A percentile compares a stretch with the other conserved stretches of the same genome.
phyloP scores from a whole-genome alignment of 2,888 invertebrate genomes.

The Lordiphosa fenestrarum region DNA sequence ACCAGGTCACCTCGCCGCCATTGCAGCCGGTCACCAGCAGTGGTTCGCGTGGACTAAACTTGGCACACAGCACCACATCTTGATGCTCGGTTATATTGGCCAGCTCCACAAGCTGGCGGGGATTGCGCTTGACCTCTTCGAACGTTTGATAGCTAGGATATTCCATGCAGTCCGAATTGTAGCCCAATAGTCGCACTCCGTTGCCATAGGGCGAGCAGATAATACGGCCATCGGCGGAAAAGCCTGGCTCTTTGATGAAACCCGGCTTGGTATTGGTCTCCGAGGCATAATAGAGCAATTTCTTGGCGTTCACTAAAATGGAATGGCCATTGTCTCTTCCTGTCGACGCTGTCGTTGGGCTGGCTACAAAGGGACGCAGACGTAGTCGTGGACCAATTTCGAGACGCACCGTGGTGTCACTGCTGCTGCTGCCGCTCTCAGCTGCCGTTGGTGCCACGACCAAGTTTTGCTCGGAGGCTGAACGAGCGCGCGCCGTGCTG shows the following conservation, averaged over 20 bases:
- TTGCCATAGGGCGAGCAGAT: conserved; percentile 94
- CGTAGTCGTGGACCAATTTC: conserved; percentile 45
- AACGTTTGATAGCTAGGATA: conserved; percentile 81
- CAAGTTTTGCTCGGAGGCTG: conserved; percentile 20
- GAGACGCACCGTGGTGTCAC: conserved; percentile 34
- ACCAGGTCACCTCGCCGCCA: conserved; percentile 93
- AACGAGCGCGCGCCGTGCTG: conserved; percentile 20
- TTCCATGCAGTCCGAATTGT: conserved; percentile 89
- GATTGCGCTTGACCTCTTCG: conserved; percentile 81
- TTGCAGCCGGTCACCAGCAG: conserved; percentile 95
- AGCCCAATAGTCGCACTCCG: conserved; percentile 91
- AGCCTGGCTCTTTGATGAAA: conserved; percentile 95
- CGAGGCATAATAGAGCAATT: conserved; percentile 90
- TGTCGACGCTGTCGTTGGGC: background rate
- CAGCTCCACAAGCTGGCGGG: conserved; percentile 83
- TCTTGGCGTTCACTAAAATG: conserved; percentile 83
- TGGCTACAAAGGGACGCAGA: conserved; percentile 42
- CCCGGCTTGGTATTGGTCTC: conserved; percentile 95
- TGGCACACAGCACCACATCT: conserved; percentile 92
- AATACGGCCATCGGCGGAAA: conserved; percentile 93
- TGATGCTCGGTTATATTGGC: conserved; percentile 87
- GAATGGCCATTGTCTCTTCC: conserved; percentile 36
- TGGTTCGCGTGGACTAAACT: conserved; percentile 93
- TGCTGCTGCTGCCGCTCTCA: conserved; percentile 24
- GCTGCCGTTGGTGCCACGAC: conserved; percentile 36